A percentile compares a stretch with the other conserved stretches of the same genome.
phyloP scores from a whole-genome alignment of 1,140 invertebrate species.

The Drosophila nasuta region DNA sequence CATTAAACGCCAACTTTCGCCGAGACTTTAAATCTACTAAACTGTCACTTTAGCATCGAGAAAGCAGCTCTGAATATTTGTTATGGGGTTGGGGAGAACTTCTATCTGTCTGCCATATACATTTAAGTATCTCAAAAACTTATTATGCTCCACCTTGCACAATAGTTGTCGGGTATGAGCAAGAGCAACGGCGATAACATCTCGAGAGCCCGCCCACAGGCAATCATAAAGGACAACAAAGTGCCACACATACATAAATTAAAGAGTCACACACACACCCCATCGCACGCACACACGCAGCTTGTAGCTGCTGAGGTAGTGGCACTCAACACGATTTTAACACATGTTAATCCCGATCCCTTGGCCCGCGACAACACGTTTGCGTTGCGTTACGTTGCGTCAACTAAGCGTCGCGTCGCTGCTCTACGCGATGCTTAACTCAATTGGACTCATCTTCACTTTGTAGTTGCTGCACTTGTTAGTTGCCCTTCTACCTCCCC shows the following conservation, averaged over 20 bases:
- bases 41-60: too few species aligned
- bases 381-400: conserved; percentile 12
- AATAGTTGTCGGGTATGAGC: background rate
- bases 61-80: too few species aligned
- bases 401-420: conserved; percentile 24
- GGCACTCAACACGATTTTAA: conserved; percentile 76
- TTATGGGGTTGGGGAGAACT: too few species aligned
- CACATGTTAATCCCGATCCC: conserved; percentile 76
- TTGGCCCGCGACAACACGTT: background rate
- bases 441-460: conserved; percentile 65
- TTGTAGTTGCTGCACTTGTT: conserved; percentile 56
- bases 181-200: conserved; percentile 32
- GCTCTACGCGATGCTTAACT: conserved; percentile 64
- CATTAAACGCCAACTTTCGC: too few species aligned
- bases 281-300: conserved; percentile 33
- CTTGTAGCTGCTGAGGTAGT: background rate
- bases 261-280: conserved; percentile 59
- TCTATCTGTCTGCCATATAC: background rate
- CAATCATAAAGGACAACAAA: conserved; percentile 84
- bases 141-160: background rate
- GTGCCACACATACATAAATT: conserved; percentile 83
- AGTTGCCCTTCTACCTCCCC: conserved; percentile 21
- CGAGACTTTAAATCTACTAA: too few species aligned
- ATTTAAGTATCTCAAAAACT: background rate
- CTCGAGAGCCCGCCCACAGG: conserved; percentile 51